phyloP scores from a whole-genome alignment of 2,888 invertebrate genomes.

The Caenorhabditis sp. region DNA sequence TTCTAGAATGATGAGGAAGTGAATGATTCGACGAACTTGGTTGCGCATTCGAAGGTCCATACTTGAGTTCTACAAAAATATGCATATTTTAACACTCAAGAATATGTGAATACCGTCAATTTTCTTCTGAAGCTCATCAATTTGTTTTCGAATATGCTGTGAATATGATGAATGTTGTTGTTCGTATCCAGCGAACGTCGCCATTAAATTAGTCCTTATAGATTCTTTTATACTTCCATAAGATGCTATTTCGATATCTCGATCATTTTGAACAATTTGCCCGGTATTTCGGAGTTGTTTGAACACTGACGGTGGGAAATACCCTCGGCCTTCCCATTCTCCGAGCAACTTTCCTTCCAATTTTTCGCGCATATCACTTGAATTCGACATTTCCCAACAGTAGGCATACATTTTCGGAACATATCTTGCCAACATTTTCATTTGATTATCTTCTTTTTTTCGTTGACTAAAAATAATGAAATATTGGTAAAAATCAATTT shows the following conservation, averaged over 20 bases:
- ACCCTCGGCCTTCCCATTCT: slow-evolving; percentile 90
- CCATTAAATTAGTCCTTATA: slow-evolving; percentile 17
- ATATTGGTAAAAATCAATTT: too few species aligned
- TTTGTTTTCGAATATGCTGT: slow-evolving; percentile 19
- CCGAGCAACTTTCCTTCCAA: slow-evolving; percentile 84
- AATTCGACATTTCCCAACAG: slow-evolving; percentile 80
- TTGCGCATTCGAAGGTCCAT: neutral
- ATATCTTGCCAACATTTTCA: slow-evolving; percentile 90
- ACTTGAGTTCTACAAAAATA: neutral
- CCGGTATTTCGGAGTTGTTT: slow-evolving; percentile 82
- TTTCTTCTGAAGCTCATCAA: slow-evolving; percentile 19
- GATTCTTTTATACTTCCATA: slow-evolving; percentile 14
- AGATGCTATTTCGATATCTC: slow-evolving; percentile 23
- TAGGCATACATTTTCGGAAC: slow-evolving; percentile 98
- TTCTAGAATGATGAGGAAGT: slow-evolving; percentile 7
- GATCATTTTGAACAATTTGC: slow-evolving; percentile 39
- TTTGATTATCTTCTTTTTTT: slow-evolving; percentile 91
- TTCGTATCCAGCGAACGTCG: slow-evolving; percentile 83
- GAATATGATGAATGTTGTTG: slow-evolving; percentile 86
- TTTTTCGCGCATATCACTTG: slow-evolving; percentile 54
- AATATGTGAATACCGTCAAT: slow-evolving; percentile 11
- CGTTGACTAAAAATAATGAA: slow-evolving; percentile 89
- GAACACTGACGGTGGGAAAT: slow-evolving; percentile 71
- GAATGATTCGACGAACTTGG: neutral
- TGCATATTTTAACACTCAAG: neutral